A percentile compares a stretch with the other conserved stretches of the same genome.
These are phyloP conservation scores for Cephalopterus ornatus DNA, from an alignment of 2,113 vertebrate genomes.

Conservation along the genomic window DNA sequence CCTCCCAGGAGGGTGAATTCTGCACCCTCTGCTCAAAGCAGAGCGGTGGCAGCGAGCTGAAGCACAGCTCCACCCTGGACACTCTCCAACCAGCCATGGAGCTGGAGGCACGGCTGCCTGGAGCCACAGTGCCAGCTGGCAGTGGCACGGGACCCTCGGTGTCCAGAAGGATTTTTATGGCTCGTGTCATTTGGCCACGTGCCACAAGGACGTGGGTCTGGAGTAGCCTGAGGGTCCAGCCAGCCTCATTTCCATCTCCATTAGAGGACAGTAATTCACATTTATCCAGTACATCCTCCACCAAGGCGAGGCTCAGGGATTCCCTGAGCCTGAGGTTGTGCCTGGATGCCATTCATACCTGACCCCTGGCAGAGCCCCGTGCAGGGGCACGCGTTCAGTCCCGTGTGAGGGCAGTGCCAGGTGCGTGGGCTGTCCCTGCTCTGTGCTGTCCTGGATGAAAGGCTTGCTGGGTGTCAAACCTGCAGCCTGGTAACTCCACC, in stretches of 20 bases:
- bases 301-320: neutral
- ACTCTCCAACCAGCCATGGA: neutral
- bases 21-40: neutral
- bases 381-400: fast-evolving
- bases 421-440: neutral
- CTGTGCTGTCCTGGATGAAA: neutral
- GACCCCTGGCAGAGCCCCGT: fast-evolving
- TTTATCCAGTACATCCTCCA: neutral
- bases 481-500: neutral
- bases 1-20: neutral
- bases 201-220: neutral
- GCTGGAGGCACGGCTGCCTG: neutral
- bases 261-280: neutral
- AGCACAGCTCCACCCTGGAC: neutral
- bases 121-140: neutral
- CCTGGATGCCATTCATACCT: fast-evolving
- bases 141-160: neutral
- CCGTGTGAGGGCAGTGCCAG: neutral
- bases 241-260: neutral
- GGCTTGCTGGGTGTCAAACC: fast-evolving
- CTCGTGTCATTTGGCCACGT: neutral
- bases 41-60: neutral
- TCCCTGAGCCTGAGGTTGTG: neutral
- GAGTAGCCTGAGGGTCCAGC: neutral
- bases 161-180: neutral